phyloP scores from a whole-genome alignment of 2,797 vertebrate species.

The Echiichthys vipera region DNA sequence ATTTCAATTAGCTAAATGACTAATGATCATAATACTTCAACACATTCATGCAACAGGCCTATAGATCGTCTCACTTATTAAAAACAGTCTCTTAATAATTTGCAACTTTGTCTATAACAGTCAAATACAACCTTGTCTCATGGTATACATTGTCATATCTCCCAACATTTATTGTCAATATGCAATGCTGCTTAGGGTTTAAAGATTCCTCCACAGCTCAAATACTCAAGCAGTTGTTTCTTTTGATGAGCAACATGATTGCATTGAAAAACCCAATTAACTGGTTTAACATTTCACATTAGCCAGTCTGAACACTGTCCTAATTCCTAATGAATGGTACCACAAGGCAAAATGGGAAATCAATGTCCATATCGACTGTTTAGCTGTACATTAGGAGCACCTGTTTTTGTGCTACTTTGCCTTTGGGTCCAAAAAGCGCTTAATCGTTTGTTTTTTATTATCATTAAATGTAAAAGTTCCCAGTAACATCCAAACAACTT shows the following conservation, averaged over 20 bases:
- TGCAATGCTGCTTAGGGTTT: neutral
- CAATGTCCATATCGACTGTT: neutral
- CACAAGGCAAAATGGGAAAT: neutral
- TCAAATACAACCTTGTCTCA: no score
- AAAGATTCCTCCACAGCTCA: neutral
- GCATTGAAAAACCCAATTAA: neutral
- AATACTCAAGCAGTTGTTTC: neutral
- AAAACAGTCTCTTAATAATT: neutral
- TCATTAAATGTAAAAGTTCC: neutral
- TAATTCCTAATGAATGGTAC: neutral
- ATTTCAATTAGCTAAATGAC: no score
- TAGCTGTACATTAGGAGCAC: neutral
- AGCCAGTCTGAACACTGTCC: neutral
- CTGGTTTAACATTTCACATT: neutral
- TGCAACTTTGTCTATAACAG: no score
- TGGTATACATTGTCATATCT: neutral
- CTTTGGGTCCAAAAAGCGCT: neutral
- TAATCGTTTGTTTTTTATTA: neutral
- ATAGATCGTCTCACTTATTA: no score
- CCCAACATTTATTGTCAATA: neutral
- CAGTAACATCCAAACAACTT: neutral
- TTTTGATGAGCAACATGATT: conserved; percentile 2
- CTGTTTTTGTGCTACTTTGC: neutral
- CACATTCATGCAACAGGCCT: neutral
- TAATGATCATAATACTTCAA: neutral